Conservation (phyloP, 2,888 invertebrate genomes). For the Andrena chrysosceles region DNA sequence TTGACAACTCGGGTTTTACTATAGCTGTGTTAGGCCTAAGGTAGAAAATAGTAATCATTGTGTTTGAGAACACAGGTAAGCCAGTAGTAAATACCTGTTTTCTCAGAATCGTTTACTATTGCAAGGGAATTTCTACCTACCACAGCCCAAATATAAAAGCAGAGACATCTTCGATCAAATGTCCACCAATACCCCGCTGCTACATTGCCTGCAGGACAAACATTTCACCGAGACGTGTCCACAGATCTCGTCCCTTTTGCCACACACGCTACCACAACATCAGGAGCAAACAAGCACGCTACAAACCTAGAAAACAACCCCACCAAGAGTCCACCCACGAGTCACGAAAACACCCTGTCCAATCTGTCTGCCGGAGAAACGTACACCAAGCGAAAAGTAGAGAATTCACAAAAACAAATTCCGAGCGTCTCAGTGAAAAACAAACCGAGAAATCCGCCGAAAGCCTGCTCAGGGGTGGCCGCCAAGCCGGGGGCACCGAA, state of each 20-base stretch:
- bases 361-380: neutral
- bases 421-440: conserved; percentile 10
- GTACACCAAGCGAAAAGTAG: neutral
- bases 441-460: conserved; percentile 2
- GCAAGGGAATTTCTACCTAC: neutral
- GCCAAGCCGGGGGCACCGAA: conserved; percentile 40
- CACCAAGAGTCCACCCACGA: neutral
- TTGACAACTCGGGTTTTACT: neutral
- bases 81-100: neutral
- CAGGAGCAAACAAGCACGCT: neutral
- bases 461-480: neutral
- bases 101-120: neutral
- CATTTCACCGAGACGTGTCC: too few relatives aligned
- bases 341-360: neutral
- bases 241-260: too few relatives aligned
- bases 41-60: neutral
- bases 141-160: neutral
- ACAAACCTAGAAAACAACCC: neutral
- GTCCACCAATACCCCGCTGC: too few relatives aligned
- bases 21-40: neutral
- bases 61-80: neutral
- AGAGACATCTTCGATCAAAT: neutral
- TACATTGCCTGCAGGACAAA: too few relatives aligned
- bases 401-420: conserved; percentile 16
- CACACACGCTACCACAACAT: too few relatives aligned